A percentile compares a stretch with the other conserved stretches of the same genome.
phyloP scores from a whole-genome alignment of 2,888 invertebrate genomes.

The Fragum fragum region DNA sequence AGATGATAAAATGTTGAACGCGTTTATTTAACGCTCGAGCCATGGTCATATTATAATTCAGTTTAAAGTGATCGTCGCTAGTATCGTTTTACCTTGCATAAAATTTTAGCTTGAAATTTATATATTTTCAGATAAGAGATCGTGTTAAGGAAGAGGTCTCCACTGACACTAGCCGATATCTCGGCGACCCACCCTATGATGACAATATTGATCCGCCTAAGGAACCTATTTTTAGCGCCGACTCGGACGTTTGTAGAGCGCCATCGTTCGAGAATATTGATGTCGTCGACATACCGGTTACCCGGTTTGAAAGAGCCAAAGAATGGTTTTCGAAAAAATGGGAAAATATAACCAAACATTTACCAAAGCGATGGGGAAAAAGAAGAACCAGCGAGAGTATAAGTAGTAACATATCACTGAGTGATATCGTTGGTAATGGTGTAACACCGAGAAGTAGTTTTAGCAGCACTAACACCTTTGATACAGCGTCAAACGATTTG shows the following conservation, averaged over 20 bases:
- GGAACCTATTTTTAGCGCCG: slow-evolving; percentile 33
- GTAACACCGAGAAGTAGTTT: neutral
- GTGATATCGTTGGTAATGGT: neutral
- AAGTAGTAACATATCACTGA: too few relatives aligned
- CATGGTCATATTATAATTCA: too few relatives aligned
- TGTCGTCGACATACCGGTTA: neutral
- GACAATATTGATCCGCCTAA: slow-evolving; percentile 37
- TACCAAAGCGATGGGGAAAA: neutral
- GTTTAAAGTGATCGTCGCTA: too few relatives aligned
- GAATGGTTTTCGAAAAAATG: neutral
- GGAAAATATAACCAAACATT: neutral
- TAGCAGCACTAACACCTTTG: neutral
- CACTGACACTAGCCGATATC: slow-evolving; percentile 24
- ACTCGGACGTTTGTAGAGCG: slow-evolving; percentile 10
- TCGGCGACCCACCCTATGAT: slow-evolving; percentile 56
- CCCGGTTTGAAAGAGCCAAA: neutral
- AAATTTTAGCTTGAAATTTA: neutral
- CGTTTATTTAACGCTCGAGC: too few relatives aligned
- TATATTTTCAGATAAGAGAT: slow-evolving; percentile 5
- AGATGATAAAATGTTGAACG: too few relatives aligned
- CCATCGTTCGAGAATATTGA: neutral
- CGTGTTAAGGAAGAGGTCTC: slow-evolving; percentile 28
- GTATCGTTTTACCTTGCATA: too few relatives aligned
- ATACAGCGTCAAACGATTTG: too few relatives aligned
- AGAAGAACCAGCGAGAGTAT: neutral